Evolutionary conservation across 2,797 vertebrate genomes (phyloP), one percentile per base, ranked within the genome.

Genomic region (Leptoclinus maculatus): DNA sequence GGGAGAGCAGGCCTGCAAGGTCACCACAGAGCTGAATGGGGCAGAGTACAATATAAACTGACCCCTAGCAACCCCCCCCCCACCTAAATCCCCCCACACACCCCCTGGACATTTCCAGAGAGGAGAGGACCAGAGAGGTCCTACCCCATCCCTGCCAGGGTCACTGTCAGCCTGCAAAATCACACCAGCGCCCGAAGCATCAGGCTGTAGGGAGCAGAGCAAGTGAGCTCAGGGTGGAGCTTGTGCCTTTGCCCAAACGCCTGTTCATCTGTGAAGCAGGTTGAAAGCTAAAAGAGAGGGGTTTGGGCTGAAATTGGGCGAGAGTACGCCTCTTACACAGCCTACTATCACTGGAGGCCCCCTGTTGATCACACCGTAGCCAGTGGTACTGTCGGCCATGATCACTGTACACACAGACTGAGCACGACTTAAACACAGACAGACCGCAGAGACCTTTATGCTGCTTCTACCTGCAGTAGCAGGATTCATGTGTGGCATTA

Each of bases 131-230:
- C 58, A 63, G 68, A 78, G 78, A 68, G 80, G 87, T 89, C 85
- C 84, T 64, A 86, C 66, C 76, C 81, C 83, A 79, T 87, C 85
- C 89, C 89, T 89, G 75, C 75, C 74, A 86, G 92, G 91, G 91
- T 93, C 93, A 92, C 83, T 93, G 92, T 94, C 94, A 93, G 90
- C 82, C 79, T 85, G 87, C 85, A 86, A 92, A 93, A 94, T 94
- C 92, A 93, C 91, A 93, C 93, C 90, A 87, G 80, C 5, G 85
- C 94, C 92, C 32, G n/a, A 34, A 83, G 88, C 81, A 25, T 16
- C 47, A 11, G 39, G 34, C 85, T 69, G 49, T 29, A 58, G 83
- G 88, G 70, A 73, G 83, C 21, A 4, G 34, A 59, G 71, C 47
- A 1, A 71, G 60, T 2, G 74, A 77, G 78, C 71, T 70, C 21